Base-by-base conservation (phyloP, 2,113 vertebrate genomes). In the Chauna torquata region DNA sequence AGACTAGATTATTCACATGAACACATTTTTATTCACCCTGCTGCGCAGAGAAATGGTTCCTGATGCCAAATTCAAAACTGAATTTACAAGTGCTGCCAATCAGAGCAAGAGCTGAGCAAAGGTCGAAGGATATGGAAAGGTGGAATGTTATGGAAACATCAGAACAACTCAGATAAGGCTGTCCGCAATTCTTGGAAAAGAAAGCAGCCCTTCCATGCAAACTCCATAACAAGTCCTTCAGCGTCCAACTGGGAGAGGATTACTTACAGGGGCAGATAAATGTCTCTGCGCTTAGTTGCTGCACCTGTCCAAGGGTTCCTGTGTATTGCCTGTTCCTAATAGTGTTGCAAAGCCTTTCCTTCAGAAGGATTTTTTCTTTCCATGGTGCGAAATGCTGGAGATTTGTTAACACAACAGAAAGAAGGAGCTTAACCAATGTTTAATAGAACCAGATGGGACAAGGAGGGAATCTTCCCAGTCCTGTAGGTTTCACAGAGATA, bases 81-180 rank as follows among this genome's bases (percentile, higher is more conserved):
- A 58, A 79, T 92, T 82, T 85, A 64, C 3, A 12, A 91, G 61
- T 92, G 82, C 86, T 97, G 84, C 77, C 76, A 11, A 76, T 80
- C 45, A 57, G 84, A 91, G 34, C 50, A 68, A 81, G 62, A 50
- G 88, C 75, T 62, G 92, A 97, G 87, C 28, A 95, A 59, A 62
- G 18, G 45, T 62, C 8, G 25, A 87, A 87, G 40, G 24, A 32
- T 71, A 88, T 45, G n/a, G n/a, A n/a, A n/a, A n/a, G n/a, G n/a
- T n/a, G n/a, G n/a, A 83, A 23, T 45, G 28, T 36, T 92, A 62
- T 45, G 66, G 68, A 93, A 96, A 91, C 82, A 86, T 86, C 92
- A 89, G 92, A 81, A 80, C 55, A 96, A 80, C 82, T 87, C 40
- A 74, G 91, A 62, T 66, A 69, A 81, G 91, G 81, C 69, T 68